Evolutionary conservation across 1,140 invertebrate genomes (phyloP), one percentile per base, ranked within the genome.

Genomic region (Leptinotarsa lineolata): DNA sequence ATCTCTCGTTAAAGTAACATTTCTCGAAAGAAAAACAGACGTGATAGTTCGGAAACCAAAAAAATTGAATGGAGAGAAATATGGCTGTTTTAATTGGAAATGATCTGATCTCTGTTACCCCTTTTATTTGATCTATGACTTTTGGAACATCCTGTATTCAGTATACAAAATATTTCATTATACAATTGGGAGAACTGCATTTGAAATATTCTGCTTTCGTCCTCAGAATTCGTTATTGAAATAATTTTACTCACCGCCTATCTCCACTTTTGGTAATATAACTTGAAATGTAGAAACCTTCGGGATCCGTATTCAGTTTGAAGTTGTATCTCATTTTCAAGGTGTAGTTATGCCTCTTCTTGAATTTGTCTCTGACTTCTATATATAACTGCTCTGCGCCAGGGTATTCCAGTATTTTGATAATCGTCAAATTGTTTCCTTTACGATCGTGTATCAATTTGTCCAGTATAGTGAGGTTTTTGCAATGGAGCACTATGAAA

Each of bases 271-370:
- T 85, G 72, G 88, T 91, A 63, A 90, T 90, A 79, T 97, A 97
- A 77, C 92, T 93, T 77, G 95, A 95, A 20, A 97, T 87, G 86
- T 98, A 98, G 87, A 98, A 97, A 1, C 97, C 97, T 83, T 95
- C 91, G 73, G 96, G 89, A 79, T 94, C 92, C 64, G 89, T 91
- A 74, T 90, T 91, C 63, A 98, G 85, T 76, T 90, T 90, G 8
- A 93, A 94, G 72, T 92, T 91, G 86, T 95, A 98, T 74, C 92
- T 89, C 67, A 97, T 86, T 77, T 90, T 91, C n/a, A 97, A 83
- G 0, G 92, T 93, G 81, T 97, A 95, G 84, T 95, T 94, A 71
- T 89, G 90, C 76, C 90, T 91, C 75, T 91, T 91, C 60, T 90
- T 89, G 68, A 94, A 90, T 85, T 92, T 93, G 69, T 91, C 90